These are phyloP conservation scores for Neofelis nebulosa DNA, from an alignment of 2,113 vertebrate genomes.

Conservation along the genomic window DNA sequence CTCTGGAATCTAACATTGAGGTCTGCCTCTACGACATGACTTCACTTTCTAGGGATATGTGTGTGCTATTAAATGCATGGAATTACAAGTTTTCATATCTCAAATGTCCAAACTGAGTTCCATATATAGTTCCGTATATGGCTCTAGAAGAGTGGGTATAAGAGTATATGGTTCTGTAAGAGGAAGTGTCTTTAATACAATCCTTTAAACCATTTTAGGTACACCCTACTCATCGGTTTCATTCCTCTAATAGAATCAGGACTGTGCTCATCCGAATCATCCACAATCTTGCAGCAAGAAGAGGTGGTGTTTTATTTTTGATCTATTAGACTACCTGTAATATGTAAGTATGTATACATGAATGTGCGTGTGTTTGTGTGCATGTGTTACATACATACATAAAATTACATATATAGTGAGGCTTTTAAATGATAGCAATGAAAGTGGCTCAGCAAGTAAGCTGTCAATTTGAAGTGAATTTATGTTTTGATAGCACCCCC, in stretches of 20 bases:
- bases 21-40: neutral
- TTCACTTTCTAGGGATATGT: neutral
- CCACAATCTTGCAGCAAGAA: neutral
- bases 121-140: neutral
- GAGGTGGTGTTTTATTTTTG: neutral
- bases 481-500: constrained; percentile 51
- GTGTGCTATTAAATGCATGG: neutral
- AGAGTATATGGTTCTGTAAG: neutral
- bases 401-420: neutral
- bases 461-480: constrained; percentile 48
- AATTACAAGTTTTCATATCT: neutral
- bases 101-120: neutral
- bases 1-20: neutral
- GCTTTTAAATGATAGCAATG: constrained; percentile 23
- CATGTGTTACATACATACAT: neutral
- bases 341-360: neutral
- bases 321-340: neutral
- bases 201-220: neutral
- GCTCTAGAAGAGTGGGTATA: neutral
- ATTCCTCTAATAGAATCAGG: neutral
- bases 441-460: neutral
- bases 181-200: neutral
- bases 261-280: neutral
- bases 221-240: neutral
- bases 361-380: neutral